phyloP scores from a whole-genome alignment of 2,888 invertebrate species.

The Acronicta leporina region DNA sequence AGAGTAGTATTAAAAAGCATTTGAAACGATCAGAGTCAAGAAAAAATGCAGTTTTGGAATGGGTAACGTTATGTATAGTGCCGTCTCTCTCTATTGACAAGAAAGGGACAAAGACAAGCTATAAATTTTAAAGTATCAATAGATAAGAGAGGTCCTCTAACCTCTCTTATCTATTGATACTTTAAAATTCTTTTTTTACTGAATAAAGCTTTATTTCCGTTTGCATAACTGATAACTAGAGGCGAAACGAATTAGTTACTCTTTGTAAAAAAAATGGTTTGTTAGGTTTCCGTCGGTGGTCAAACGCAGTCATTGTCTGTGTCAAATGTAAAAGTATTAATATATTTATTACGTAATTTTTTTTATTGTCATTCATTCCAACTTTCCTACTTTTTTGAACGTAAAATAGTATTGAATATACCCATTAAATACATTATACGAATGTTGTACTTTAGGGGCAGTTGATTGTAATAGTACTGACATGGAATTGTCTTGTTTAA shows the following conservation, averaged over 20 bases:
- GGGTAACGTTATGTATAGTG: background rate
- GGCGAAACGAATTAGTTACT: no score
- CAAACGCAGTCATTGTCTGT: conserved; percentile 37
- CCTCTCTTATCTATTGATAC: no score
- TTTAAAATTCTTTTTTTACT: no score
- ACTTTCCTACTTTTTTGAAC: conserved; percentile 32
- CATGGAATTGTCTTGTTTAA: conserved; percentile 36
- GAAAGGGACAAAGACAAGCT: background rate
- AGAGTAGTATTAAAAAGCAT: background rate
- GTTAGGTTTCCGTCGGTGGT: conserved; percentile 29
- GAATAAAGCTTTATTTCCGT: no score
- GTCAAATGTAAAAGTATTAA: conserved; percentile 61
- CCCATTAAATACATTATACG: conserved; percentile 39
- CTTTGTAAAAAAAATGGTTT: no score
- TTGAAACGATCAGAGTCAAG: background rate
- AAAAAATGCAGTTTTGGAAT: no score
- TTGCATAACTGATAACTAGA: no score
- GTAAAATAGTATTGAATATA: conserved; percentile 36
- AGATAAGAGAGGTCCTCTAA: background rate
- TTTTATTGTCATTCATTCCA: conserved; percentile 52
- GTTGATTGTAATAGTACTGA: conserved; percentile 37
- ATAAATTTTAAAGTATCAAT: background rate
- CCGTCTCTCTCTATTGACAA: background rate
- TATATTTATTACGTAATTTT: conserved; percentile 40
- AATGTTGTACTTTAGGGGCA: conserved; percentile 47